Evolutionary conservation across 37 sponge, comb jelly and placozoan species (phyloP).

Genomic region (Oscarella lobularis): DNA sequence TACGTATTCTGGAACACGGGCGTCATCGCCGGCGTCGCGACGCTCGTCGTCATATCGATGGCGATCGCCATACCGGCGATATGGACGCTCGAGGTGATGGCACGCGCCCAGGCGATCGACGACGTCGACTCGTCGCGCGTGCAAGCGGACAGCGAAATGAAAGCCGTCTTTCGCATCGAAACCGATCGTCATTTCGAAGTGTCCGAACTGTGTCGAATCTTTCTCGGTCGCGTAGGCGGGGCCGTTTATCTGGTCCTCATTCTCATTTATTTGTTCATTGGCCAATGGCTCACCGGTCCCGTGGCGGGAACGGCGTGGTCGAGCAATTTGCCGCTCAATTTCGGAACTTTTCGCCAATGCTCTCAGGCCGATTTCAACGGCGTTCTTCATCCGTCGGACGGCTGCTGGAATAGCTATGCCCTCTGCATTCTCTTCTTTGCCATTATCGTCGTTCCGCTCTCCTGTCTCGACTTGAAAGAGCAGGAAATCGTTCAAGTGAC

Average conservation of each 20-base stretch:
- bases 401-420: slow-evolving; percentile 41
- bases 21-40: background rate
- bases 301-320: slow-evolving; percentile 88
- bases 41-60: background rate
- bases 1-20: slow-evolving; percentile 21
- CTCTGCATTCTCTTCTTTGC: slow-evolving; percentile 65
- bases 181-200: slow-evolving; percentile 55
- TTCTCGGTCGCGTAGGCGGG: slow-evolving; percentile 39
- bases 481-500: slow-evolving; percentile 70
- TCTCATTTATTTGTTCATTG: slow-evolving; percentile 43
- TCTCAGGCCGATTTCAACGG: slow-evolving; percentile 35
- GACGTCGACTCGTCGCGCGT: too few relatives aligned
- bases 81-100: background rate
- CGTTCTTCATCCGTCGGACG: slow-evolving; percentile 21
- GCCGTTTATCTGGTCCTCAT: slow-evolving; percentile 44
- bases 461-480: slow-evolving; percentile 62
- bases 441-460: slow-evolving; percentile 39
- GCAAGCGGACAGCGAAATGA: too few relatives aligned
- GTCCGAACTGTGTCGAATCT: slow-evolving; percentile 57
- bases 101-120: background rate
- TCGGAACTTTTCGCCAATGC: slow-evolving; percentile 30
- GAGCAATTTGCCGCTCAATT: slow-evolving; percentile 56
- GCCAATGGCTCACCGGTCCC: slow-evolving; percentile 41
- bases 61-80: background rate
- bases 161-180: too few relatives aligned